phyloP scores from a whole-genome alignment of 2,113 vertebrate species.

The Hiodon alosoides region DNA sequence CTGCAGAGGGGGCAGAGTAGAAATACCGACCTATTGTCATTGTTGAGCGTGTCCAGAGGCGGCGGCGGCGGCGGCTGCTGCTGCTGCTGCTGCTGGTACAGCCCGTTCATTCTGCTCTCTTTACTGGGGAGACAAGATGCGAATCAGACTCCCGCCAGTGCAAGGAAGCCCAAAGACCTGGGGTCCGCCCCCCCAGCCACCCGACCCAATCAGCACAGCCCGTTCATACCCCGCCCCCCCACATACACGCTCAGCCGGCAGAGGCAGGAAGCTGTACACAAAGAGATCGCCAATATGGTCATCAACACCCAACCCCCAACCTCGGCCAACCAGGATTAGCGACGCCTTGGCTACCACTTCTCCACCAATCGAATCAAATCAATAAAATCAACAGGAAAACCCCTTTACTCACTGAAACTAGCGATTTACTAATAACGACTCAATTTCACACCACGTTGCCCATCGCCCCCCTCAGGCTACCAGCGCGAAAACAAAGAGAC shows the following conservation, averaged over 20 bases:
- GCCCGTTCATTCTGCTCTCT: conserved; percentile 98
- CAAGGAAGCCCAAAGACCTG: background rate
- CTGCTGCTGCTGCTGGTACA: conserved; percentile 77
- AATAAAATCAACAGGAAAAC: no score
- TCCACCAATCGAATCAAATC: no score
- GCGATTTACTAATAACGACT: no score
- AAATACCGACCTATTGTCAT: conserved; percentile 87
- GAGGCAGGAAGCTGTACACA: no score
- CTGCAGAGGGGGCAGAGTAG: background rate
- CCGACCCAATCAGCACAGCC: background rate
- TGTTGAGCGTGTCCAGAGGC: conserved; percentile 87
- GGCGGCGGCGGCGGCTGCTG: background rate
- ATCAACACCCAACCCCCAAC: no score
- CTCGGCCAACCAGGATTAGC: no score
- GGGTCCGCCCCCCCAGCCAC: background rate
- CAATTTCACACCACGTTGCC: no score
- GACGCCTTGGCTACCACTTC: no score
- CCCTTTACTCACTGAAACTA: no score
- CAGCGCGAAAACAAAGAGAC: no score
- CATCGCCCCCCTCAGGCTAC: no score
- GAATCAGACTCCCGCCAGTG: conserved; percentile 25
- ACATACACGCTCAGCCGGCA: background rate
- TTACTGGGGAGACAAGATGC: conserved; percentile 68
- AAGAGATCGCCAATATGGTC: no score
- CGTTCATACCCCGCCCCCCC: background rate